phyloP scores from a whole-genome alignment of 2,113 vertebrate species.

The Xenopus laevis region DNA sequence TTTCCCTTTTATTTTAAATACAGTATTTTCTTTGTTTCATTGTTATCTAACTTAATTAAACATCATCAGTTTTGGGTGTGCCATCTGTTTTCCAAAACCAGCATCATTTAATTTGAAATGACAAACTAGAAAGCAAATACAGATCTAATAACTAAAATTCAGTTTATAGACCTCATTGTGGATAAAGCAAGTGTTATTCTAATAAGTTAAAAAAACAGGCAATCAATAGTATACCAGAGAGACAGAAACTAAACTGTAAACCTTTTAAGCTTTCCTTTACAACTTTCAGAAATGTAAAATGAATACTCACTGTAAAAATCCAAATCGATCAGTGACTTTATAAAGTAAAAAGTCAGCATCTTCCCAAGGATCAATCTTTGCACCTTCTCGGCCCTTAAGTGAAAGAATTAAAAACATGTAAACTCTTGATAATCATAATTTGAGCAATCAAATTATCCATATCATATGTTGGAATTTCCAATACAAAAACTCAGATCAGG shows the following conservation, averaged over 20 bases:
- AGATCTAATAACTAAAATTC: slow-evolving; percentile 47
- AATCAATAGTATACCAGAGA: slow-evolving; percentile 27
- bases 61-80: not conserved
- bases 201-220: slow-evolving; percentile 31
- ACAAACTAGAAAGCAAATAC: slow-evolving; percentile 4
- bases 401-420: not conserved
- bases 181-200: slow-evolving; percentile 26
- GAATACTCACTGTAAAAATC: slow-evolving; percentile 93
- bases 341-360: slow-evolving; percentile 92
- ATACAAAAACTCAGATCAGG: too few species aligned
- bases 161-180: slow-evolving; percentile 17
- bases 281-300: slow-evolving; percentile 40
- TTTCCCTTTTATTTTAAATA: too few species aligned
- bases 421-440: not conserved
- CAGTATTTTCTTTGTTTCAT: not conserved
- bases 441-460: too few species aligned
- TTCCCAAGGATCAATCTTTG: slow-evolving; percentile 92
- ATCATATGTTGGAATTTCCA: too few species aligned
- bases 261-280: not conserved
- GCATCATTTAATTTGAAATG: slow-evolving; percentile 41
- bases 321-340: slow-evolving; percentile 94
- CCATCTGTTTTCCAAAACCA: slow-evolving; percentile 32
- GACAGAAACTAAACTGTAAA: not conserved
- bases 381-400: slow-evolving; percentile 85
- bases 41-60: not conserved